phyloP scores from a whole-genome alignment of 2,113 vertebrate genomes.

The Sphaerodactylus townsendi region DNA sequence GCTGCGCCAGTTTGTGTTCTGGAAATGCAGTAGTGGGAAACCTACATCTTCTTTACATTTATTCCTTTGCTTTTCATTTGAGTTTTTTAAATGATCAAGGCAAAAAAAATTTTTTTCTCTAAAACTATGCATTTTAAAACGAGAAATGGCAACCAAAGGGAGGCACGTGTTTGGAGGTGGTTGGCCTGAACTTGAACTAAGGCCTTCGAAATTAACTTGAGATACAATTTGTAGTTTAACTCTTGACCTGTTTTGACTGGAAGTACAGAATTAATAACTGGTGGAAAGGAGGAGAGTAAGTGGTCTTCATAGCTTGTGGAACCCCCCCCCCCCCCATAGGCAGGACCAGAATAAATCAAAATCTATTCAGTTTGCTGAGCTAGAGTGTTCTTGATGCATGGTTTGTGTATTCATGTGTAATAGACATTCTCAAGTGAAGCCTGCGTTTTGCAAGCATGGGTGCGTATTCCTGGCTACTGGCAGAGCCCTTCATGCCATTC shows the following conservation, averaged over 20 bases:
- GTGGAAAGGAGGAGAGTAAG: not conserved
- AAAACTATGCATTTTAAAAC: not conserved
- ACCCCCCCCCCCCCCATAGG: too few species aligned
- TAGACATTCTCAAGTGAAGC: not conserved
- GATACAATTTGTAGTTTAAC: not conserved
- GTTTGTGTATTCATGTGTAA: not conserved
- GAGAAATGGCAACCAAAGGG: not conserved
- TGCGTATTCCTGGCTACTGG: not conserved
- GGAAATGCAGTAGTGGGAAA: not conserved
- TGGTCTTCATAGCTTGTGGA: not conserved
- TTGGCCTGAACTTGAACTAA: not conserved
- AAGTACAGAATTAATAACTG: accelerated
- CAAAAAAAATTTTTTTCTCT: not conserved
- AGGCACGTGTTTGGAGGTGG: not conserved
- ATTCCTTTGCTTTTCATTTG: not conserved
- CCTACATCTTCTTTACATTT: not conserved
- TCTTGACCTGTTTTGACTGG: not conserved
- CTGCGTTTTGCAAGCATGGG: not conserved
- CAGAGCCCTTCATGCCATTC: not conserved
- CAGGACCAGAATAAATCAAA: not conserved
- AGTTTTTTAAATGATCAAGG: constrained; percentile 16
- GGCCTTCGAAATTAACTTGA: not conserved
- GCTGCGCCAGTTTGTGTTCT: too few species aligned
- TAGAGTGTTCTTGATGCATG: not conserved
- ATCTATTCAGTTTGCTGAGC: not conserved